Conservation (phyloP, 2,797 vertebrate species). For the Melanotaenia trifasciata region DNA sequence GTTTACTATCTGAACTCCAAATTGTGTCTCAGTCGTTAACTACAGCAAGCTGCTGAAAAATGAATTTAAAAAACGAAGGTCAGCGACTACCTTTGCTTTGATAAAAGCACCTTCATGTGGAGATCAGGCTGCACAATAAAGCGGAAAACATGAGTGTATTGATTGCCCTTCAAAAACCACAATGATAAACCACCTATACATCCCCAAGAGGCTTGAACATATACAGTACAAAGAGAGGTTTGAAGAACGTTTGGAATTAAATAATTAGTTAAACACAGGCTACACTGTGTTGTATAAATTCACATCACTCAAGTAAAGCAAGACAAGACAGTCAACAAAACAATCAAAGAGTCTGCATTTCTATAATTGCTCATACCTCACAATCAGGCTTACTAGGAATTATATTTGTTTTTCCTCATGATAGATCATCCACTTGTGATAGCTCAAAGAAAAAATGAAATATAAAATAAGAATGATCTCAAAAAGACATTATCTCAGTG, state of each 20-base stretch:
- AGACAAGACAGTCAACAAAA: constrained; percentile 22
- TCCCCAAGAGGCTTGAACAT: constrained; percentile 23
- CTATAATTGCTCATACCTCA: constrained; percentile 23
- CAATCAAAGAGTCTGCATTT: constrained; percentile 12
- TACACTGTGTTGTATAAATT: constrained; percentile 22
- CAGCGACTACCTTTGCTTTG: constrained; percentile 9
- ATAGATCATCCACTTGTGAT: constrained; percentile 11
- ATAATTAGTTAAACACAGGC: constrained; percentile 36
- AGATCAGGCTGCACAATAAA: constrained; percentile 37
- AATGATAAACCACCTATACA: constrained; percentile 32
- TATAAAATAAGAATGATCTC: constrained; percentile 1
- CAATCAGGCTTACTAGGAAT: background rate
- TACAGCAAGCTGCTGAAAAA: background rate
- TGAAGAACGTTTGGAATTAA: constrained; percentile 37
- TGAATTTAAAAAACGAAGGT: background rate
- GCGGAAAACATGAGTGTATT: constrained; percentile 50
- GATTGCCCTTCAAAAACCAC: constrained; percentile 31
- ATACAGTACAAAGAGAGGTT: background rate
- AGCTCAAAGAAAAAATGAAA: constrained; percentile 3
- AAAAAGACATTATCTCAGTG: background rate
- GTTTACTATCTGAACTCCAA: background rate
- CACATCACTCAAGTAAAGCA: constrained; percentile 25
- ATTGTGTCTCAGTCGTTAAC: background rate
- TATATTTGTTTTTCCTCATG: constrained; percentile 17
- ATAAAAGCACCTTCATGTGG: constrained; percentile 29